Evolutionary conservation across 2,797 vertebrate species (phyloP), one percentile per base, ranked within the genome.

Genomic region (Sebastes taczanowskii): DNA sequence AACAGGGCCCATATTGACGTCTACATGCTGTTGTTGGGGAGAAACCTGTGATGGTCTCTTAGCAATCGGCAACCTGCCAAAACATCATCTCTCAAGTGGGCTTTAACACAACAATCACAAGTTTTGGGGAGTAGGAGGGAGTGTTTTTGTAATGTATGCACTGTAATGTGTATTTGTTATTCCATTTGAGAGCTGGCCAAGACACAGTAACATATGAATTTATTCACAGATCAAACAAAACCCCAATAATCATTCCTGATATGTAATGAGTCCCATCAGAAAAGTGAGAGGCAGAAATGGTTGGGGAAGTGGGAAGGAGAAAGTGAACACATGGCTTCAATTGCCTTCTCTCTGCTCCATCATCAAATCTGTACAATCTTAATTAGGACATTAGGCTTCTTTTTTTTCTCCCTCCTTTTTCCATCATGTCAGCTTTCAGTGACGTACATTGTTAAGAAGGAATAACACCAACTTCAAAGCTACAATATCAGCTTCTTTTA

Each of bases 331-430:
- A 91, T 94, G 92, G 90, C 83, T 92, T 91, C 86, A 88, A 90
- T 93, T 91, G 89, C 78, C 82, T 78, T 81, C 82, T 89, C 81
- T 86, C 84, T 88, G 85, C 90, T 91, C 79, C 90, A 89, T 91
- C 91, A 91, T 91, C 90, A 92, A 91, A 93, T 94, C 91, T 91
- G 76, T 81, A 65, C 84, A 62, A 93, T 94, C 94, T 94, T 93
- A 92, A 94, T 95, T 90, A 88, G 90, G 88, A 88, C 87, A 94
- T 93, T 92, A 91, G 80, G 87, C 77, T 81, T 88, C 74, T 90
- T 86, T 89, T 89, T 84, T 46, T 35, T 53, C 64, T 42, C 55
- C 83, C 80, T 77, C 69, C 25, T 81, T 92, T 91, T 93, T 94
- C 90, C 91, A 93, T 92, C 85, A 80, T 91, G 90, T 92, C 91